Evolutionary conservation across 2,797 vertebrate genomes (phyloP).

Genomic region (Percopsis omiscomaycus): DNA sequence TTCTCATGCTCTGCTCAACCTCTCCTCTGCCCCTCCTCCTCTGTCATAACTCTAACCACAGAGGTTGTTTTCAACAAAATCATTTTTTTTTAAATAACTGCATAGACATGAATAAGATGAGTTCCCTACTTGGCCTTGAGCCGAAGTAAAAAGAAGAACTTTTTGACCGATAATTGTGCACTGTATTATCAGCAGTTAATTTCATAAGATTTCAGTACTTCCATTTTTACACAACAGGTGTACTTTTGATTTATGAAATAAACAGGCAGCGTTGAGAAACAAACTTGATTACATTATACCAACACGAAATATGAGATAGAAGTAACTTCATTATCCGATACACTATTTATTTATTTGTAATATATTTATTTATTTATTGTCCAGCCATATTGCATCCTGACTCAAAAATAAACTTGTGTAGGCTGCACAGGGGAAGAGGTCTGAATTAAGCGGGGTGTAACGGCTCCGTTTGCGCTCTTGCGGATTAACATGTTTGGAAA

Average conservation of each 20-base stretch:
- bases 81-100: conserved; percentile 3
- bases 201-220: conserved; percentile 45
- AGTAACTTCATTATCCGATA: no score
- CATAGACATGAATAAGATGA: no score
- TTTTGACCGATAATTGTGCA: conserved; percentile 6
- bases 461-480: conserved; percentile 68
- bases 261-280: conserved; percentile 38
- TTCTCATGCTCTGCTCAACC: conserved; percentile 30
- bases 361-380: conserved; percentile 30
- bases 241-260: conserved; percentile 52
- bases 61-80: background rate
- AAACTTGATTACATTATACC: conserved; percentile 9
- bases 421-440: conserved; percentile 68
- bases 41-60: conserved; percentile 11
- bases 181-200: conserved; percentile 25
- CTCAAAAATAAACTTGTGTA: conserved; percentile 64
- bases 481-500: conserved; percentile 80
- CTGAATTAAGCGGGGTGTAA: conserved; percentile 69
- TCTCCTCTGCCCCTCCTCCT: background rate
- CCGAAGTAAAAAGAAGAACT: background rate
- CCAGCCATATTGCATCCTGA: conserved; percentile 53
- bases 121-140: background rate
- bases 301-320: conserved; percentile 29
- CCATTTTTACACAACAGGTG: conserved; percentile 58
- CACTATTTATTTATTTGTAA: background rate